Conservation (phyloP, 2,113 vertebrate genomes). For the Mus spicilegus region DNA sequence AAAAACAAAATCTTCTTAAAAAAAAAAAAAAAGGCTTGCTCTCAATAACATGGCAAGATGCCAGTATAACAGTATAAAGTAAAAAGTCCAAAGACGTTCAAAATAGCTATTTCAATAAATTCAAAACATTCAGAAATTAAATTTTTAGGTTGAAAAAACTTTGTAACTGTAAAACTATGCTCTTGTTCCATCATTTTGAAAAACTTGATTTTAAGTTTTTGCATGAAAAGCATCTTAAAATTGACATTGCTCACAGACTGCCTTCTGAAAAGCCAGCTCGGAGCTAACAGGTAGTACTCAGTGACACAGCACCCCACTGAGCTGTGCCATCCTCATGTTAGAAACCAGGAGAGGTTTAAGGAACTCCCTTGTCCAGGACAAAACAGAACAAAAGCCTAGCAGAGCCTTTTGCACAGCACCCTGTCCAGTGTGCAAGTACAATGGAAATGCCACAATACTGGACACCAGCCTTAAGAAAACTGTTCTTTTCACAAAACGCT, state of each 20-base stretch:
- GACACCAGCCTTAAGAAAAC: background rate
- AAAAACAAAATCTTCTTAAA: background rate
- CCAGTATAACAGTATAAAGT: background rate
- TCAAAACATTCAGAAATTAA: slow-evolving; percentile 14
- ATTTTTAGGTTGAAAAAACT: background rate
- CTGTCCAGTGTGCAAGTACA: background rate
- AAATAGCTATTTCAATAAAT: slow-evolving; percentile 7
- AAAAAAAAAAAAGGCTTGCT: slow-evolving; percentile 3
- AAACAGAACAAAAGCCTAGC: background rate
- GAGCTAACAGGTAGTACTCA: background rate
- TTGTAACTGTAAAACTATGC: slow-evolving; percentile 5
- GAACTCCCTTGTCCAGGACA: background rate
- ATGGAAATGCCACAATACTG: background rate
- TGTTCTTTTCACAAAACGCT: background rate
- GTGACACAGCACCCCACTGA: background rate
- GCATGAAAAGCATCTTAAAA: slow-evolving; percentile 16
- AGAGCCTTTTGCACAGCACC: background rate
- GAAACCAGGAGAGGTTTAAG: background rate
- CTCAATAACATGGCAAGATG: slow-evolving; percentile 32
- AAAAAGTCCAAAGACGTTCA: slow-evolving; percentile 5
- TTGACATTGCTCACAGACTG: background rate
- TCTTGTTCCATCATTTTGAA: slow-evolving; percentile 32
- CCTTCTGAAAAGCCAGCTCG: slow-evolving; percentile 22
- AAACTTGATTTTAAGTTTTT: slow-evolving; percentile 50
- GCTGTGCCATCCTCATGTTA: background rate